Evolutionary conservation across 2,797 vertebrate species (phyloP).

Genomic region (Schizopygopsis pylzovi): DNA sequence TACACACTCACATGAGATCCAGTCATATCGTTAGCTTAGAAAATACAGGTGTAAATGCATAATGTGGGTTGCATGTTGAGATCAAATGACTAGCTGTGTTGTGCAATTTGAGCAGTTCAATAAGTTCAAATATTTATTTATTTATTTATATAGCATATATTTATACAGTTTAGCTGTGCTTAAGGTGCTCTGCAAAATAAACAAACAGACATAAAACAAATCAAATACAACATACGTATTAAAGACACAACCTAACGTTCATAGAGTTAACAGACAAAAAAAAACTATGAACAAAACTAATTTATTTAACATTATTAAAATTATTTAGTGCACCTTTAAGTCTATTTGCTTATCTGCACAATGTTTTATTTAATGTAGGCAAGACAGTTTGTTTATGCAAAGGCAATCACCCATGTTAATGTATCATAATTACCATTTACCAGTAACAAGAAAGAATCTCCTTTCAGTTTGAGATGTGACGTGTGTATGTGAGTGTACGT

Average conservation of each 20-base stretch:
- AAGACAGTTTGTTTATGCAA: not conserved
- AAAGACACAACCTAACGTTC: not conserved
- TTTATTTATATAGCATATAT: conserved; percentile 3
- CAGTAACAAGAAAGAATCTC: not conserved
- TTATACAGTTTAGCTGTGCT: not conserved
- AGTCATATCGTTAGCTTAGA: conserved; percentile 10
- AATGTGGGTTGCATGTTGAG: not conserved
- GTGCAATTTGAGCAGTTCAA: not conserved
- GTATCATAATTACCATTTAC: not conserved
- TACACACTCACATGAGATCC: not conserved
- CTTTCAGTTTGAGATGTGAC: not conserved
- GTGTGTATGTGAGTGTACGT: not conserved
- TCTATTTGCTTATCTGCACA: conserved; percentile 3
- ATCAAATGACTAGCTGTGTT: not conserved
- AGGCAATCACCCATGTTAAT: not conserved
- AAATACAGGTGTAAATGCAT: not conserved
- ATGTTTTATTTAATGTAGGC: not conserved
- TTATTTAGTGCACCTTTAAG: conserved; percentile 6
- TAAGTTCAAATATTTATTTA: not conserved
- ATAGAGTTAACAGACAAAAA: not conserved
- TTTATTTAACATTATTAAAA: not conserved
- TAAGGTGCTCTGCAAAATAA: not conserved
- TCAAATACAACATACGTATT: not conserved
- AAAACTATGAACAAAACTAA: not conserved
- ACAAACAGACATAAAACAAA: not conserved